Conservation (phyloP, 2,113 vertebrate genomes). For the Galbula dea region DNA sequence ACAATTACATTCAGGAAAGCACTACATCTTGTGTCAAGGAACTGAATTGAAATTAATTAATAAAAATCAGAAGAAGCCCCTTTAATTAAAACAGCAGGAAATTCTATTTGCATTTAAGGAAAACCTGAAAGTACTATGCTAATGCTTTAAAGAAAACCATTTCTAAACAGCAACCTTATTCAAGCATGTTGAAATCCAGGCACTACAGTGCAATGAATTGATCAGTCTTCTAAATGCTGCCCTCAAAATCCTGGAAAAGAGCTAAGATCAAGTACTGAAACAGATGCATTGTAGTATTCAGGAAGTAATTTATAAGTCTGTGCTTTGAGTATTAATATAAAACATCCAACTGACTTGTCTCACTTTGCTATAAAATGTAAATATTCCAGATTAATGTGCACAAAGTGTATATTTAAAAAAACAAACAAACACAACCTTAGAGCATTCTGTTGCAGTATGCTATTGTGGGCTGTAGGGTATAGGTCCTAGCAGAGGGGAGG, state of each 20-base stretch:
- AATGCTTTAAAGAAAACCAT: slow-evolving; percentile 17
- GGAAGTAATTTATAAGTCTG: slow-evolving; percentile 31
- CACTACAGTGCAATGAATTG: slow-evolving; percentile 8
- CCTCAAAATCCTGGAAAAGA: slow-evolving; percentile 28
- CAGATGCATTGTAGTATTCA: background rate
- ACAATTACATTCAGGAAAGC: slow-evolving; percentile 32
- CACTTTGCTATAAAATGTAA: slow-evolving; percentile 43
- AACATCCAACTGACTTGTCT: background rate
- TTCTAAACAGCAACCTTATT: slow-evolving; percentile 6
- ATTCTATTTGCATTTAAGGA: slow-evolving; percentile 39
- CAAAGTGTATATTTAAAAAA: background rate
- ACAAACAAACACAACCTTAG: no score
- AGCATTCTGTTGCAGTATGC: no score
- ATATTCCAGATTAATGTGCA: slow-evolving; percentile 9
- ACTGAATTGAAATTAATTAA: slow-evolving; percentile 47
- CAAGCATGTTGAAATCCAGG: slow-evolving; percentile 42
- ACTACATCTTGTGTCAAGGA: background rate
- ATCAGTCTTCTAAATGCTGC: slow-evolving; percentile 10
- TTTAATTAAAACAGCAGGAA: slow-evolving; percentile 51
- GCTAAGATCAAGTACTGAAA: slow-evolving; percentile 36
- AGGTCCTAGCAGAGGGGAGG: no score
- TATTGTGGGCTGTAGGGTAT: no score
- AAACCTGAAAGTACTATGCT: background rate
- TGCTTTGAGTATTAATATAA: background rate
- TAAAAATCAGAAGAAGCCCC: slow-evolving; percentile 7